These are phyloP conservation scores for Melanophora roralis DNA, from an alignment of 2,888 invertebrate species.

Conservation along the genomic window DNA sequence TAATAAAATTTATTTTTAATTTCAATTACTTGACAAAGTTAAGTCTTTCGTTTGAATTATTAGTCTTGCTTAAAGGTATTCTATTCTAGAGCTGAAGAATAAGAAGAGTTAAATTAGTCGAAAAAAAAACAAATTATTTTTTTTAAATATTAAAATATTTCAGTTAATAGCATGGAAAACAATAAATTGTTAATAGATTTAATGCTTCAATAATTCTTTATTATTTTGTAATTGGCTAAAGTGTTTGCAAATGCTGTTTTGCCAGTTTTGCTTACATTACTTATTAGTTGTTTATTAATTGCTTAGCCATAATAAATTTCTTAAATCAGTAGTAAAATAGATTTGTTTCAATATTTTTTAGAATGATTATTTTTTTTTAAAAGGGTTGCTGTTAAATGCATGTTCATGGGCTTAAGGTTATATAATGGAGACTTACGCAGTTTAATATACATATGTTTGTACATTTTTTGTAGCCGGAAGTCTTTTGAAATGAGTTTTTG, in stretches of 20 bases:
- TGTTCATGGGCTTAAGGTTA: constrained; percentile 7
- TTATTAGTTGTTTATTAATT: constrained; percentile 8
- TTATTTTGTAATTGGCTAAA: constrained; percentile 10
- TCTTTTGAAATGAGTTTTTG: constrained; percentile 49
- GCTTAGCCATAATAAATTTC: too few species aligned
- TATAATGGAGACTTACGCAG: not conserved
- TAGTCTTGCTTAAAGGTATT: too few species aligned
- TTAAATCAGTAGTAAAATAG: too few species aligned
- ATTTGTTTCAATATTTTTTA: not conserved
- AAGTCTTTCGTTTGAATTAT: too few species aligned
- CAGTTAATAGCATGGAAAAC: constrained; percentile 25
- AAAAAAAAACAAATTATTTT: too few species aligned
- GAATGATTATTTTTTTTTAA: not conserved
- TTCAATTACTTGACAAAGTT: too few species aligned
- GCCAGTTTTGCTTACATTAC: constrained; percentile 6
- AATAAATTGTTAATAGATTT: constrained; percentile 39
- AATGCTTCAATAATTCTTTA: constrained; percentile 33
- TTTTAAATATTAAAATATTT: too few species aligned
- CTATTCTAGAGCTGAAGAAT: too few species aligned
- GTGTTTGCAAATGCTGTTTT: not conserved
- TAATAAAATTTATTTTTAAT: too few species aligned
- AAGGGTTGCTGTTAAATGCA: constrained; percentile 14
- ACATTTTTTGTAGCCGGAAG: constrained; percentile 52
- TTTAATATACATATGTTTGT: not conserved
- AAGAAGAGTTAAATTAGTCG: too few species aligned